Evolutionary conservation across 1,140 invertebrate genomes (phyloP), one percentile per base, ranked within the genome.

Genomic region (Temnothorax longispinosus): DNA sequence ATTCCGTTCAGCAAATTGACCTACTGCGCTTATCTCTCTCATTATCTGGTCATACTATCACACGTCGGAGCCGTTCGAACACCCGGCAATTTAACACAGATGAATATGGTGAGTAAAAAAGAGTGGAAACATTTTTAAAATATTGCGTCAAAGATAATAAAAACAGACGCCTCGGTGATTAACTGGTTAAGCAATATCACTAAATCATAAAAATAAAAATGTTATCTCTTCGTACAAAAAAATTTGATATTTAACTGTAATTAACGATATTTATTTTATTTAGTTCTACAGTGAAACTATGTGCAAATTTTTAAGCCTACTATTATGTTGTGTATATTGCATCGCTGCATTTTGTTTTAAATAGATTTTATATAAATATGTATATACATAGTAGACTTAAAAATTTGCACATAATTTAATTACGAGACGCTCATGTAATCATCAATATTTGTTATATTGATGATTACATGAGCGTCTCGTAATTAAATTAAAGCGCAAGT

Each of bases 21-120:
- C 0, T 98, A 98, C 91, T 96, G 96, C 58, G 96, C 97, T 4
- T 98, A 98, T 92, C 94, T 98, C 35, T 94, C 94, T 27, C 97
- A 97, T 76, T 94, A 92, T 82, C 47, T 93, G 8, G 85, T 94
- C 10, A 35, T 94, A 0, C 64, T 93, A 0, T 91, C 86, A 67
- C 85, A 92, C 27, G 56, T 41, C 18, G 94, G 92, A n/a, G 87
- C 64, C 1, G 87, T 72, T 7, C 88, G 93, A 21, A 92, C 90
- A 1, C 1, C 87, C 5, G 86, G 88, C 58, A 89, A 65, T 54
- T 44, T 94, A 6, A 89, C 91, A 0, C 50, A 85, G 0, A 94
- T 91, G 77, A 75, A 50, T 8, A 69, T 91, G 21, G 93, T 93
- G 69, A 93, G 89, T 84, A 69, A 64, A 18, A 56, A 85, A 35